phyloP scores from a whole-genome alignment of 2,888 invertebrate species.

The Dicyrtoma fusca region DNA sequence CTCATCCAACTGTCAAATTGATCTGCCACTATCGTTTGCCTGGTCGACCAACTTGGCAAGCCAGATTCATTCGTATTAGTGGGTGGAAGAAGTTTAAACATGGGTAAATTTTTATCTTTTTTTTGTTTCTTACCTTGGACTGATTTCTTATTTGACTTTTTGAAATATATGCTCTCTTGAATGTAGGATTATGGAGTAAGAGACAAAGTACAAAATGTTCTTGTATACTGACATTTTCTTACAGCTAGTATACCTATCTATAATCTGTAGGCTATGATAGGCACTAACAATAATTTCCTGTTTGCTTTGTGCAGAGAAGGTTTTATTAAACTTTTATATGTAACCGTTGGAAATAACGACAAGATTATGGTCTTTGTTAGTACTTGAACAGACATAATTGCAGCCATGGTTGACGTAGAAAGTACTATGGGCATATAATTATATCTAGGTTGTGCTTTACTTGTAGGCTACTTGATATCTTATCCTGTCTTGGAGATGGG shows the following conservation, averaged over 20 bases:
- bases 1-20: slow-evolving; percentile 32
- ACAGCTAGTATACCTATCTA: too few species aligned
- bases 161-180: neutral
- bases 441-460: neutral
- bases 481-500: neutral
- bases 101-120: slow-evolving; percentile 22
- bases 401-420: too few species aligned
- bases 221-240: too few species aligned
- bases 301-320: too few species aligned
- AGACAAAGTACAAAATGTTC: too few species aligned
- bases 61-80: slow-evolving; percentile 25
- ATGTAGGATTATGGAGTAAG: too few species aligned
- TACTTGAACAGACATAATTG: neutral
- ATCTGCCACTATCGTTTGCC: slow-evolving; percentile 17
- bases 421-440: too few species aligned
- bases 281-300: too few species aligned
- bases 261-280: too few species aligned
- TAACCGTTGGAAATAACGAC: neutral
- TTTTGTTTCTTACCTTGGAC: slow-evolving; percentile 16
- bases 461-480: neutral
- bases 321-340: neutral
- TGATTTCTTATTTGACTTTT: neutral
- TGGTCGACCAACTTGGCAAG: slow-evolving; percentile 33
- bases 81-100: slow-evolving; percentile 13
- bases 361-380: neutral